A percentile compares a stretch with the other conserved stretches of the same genome.
These are phyloP conservation scores for Mixornis gularis DNA, from an alignment of 2,113 vertebrate species.

Conservation along the genomic window DNA sequence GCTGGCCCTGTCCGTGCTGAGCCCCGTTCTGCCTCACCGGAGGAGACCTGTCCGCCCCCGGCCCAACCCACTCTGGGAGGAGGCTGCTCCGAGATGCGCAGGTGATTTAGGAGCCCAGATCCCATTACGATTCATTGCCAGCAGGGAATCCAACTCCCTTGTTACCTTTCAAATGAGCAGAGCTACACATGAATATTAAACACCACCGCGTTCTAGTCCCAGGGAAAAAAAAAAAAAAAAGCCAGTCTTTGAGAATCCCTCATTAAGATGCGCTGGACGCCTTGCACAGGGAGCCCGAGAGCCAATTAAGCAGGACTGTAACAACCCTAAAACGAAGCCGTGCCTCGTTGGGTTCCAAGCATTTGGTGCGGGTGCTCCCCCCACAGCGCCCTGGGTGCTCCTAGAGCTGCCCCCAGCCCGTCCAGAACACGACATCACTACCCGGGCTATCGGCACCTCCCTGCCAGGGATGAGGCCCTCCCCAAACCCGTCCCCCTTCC, in stretches of 20 bases:
- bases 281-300: slow-evolving; percentile 5
- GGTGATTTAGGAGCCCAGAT: slow-evolving; percentile 44
- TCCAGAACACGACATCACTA: rapidly evolving
- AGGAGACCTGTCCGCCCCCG: not conserved
- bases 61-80: not conserved
- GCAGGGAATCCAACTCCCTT: slow-evolving; percentile 46
- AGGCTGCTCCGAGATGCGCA: not conserved
- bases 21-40: rapidly evolving
- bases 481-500: not conserved
- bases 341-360: not conserved
- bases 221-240: slow-evolving; percentile 24
- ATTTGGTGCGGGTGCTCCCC: rapidly evolving
- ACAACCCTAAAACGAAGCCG: slow-evolving; percentile 1
- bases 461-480: not conserved
- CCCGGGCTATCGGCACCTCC: rapidly evolving
- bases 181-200: slow-evolving; percentile 59
- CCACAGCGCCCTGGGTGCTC: rapidly evolving
- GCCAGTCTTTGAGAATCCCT: slow-evolving; percentile 37
- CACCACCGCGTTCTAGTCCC: slow-evolving; percentile 9
- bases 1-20: rapidly evolving
- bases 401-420: not conserved
- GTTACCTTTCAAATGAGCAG: slow-evolving; percentile 44
- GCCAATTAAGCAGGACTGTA: slow-evolving; percentile 46
- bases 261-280: slow-evolving; percentile 55
- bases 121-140: not conserved